These are phyloP conservation scores for Myiopsitta monachus DNA, from an alignment of 2,113 vertebrate species.

Conservation along the genomic window DNA sequence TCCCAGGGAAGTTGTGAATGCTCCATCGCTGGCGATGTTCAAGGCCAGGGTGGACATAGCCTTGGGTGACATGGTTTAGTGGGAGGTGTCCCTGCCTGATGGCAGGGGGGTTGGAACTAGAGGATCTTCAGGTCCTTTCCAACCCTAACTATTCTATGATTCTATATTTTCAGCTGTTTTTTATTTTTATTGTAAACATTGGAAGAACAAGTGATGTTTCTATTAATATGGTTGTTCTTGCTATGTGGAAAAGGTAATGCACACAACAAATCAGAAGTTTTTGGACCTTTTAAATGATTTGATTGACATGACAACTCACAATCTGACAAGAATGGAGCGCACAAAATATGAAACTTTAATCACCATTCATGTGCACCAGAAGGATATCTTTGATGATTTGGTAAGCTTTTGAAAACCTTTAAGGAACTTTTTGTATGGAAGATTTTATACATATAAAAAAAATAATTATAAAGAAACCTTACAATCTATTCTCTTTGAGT, in stretches of 20 bases:
- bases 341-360: constrained; percentile 75
- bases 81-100: too few relatives aligned
- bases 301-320: constrained; percentile 71
- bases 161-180: not conserved
- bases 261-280: constrained; percentile 70
- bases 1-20: too few relatives aligned
- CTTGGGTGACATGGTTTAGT: too few relatives aligned
- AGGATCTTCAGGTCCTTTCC: too few relatives aligned
- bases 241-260: constrained; percentile 64
- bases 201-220: not conserved
- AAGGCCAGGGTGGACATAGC: too few relatives aligned
- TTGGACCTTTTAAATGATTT: constrained; percentile 70
- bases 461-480: not conserved
- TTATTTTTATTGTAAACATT: not conserved
- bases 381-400: constrained; percentile 75
- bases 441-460: not conserved
- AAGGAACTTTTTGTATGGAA: not conserved
- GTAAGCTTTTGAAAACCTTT: constrained; percentile 43
- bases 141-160: too few relatives aligned
- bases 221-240: not conserved
- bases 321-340: constrained; percentile 70
- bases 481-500: not conserved
- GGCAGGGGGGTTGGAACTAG: too few relatives aligned
- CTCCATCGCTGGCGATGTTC: too few relatives aligned
- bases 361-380: constrained; percentile 76